Conservation (phyloP, 2,888 invertebrate species). For the Phortica okadai region DNA sequence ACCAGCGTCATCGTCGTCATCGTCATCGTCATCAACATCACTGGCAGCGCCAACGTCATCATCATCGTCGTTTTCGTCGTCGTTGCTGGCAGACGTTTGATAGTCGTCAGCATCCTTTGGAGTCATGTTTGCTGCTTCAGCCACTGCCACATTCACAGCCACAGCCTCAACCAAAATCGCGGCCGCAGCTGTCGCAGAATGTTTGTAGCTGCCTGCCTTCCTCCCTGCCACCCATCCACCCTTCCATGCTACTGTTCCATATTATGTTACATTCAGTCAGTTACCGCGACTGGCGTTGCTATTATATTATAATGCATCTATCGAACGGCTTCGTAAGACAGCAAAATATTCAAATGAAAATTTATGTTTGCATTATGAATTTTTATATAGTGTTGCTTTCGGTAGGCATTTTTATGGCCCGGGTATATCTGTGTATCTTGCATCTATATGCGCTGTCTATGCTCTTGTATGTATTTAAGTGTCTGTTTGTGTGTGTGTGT, state of each 20-base stretch:
- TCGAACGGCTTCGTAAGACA: slow-evolving; percentile 60
- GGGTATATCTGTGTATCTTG: slow-evolving; percentile 29
- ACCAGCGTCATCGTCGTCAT: slow-evolving; percentile 35
- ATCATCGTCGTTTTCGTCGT: slow-evolving; percentile 46
- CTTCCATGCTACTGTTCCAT: too few relatives aligned
- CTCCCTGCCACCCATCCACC: too few relatives aligned
- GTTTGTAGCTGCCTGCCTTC: not conserved
- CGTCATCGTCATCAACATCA: slow-evolving; percentile 34
- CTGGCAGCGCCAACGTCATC: slow-evolving; percentile 32
- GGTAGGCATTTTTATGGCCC: slow-evolving; percentile 63
- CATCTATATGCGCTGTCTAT: slow-evolving; percentile 9
- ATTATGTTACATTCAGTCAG: not conserved
- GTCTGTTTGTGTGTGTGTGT: slow-evolving; percentile 14
- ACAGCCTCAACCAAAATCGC: slow-evolving; percentile 2
- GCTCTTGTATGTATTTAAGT: not conserved
- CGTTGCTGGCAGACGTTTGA: slow-evolving; percentile 47
- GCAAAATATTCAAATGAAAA: slow-evolving; percentile 74
- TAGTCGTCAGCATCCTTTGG: slow-evolving; percentile 29
- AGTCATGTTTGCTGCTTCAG: not conserved
- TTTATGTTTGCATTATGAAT: slow-evolving; percentile 74
- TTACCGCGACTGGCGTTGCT: not conserved
- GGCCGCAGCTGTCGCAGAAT: slow-evolving; percentile 11
- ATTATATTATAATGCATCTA: slow-evolving; percentile 35
- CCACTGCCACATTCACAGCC: slow-evolving; percentile 4
- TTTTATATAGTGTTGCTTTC: slow-evolving; percentile 71